Conservation (phyloP, 2,888 invertebrate species). For the Tinea trinotella region DNA sequence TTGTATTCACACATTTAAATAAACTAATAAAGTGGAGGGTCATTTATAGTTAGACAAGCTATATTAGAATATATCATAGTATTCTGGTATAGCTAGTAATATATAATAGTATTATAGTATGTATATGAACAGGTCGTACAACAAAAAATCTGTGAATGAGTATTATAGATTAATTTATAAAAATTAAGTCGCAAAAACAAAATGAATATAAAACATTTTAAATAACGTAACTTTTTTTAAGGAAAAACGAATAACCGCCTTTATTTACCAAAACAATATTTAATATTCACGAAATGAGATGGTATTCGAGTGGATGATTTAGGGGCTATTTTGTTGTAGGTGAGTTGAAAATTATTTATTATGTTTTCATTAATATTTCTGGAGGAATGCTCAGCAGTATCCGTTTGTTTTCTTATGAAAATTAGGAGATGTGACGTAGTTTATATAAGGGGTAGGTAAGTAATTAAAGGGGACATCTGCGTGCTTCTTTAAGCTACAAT, state of each 20-base stretch:
- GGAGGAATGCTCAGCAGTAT: slow-evolving; percentile 5
- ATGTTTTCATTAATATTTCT: slow-evolving; percentile 20
- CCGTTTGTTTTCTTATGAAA: slow-evolving; percentile 20
- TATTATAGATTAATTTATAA: no score
- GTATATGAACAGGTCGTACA: no score
- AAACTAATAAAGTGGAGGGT: no score
- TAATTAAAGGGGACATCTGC: slow-evolving; percentile 16
- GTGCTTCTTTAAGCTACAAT: slow-evolving; percentile 12
- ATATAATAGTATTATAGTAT: no score
- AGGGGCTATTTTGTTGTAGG: slow-evolving; percentile 18
- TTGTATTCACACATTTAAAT: no score
- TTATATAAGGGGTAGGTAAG: slow-evolving; percentile 11
- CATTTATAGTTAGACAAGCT: no score
- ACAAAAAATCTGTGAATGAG: no score
- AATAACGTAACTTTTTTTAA: background rate
- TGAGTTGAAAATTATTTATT: slow-evolving; percentile 19
- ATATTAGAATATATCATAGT: no score
- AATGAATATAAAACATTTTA: no score
- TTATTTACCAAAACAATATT: slow-evolving; percentile 3
- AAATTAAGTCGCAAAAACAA: no score
- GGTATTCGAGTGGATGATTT: slow-evolving; percentile 12
- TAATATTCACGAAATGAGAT: slow-evolving; percentile 15
- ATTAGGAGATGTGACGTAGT: slow-evolving; percentile 4
- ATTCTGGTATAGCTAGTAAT: no score
- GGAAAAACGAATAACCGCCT: background rate